Conservation (phyloP, 2,797 vertebrate genomes). For the Amazona ochrocephala region DNA sequence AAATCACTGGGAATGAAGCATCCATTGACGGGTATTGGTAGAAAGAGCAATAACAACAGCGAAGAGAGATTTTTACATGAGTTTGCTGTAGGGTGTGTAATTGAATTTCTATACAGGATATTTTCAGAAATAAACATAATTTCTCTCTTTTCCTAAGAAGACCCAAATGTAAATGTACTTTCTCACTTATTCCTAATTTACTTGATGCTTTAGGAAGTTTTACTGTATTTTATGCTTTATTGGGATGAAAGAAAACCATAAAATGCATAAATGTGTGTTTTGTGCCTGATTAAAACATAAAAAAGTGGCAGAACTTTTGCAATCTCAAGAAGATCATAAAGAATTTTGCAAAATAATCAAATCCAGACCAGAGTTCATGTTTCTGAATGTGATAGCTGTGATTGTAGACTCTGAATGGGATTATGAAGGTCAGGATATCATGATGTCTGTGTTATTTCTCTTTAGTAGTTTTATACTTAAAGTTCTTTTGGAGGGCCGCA, state of each 20-base stretch:
- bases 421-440: background rate
- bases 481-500: background rate
- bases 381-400: background rate
- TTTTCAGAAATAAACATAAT: background rate
- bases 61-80: background rate
- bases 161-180: background rate
- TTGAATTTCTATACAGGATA: background rate
- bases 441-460: background rate
- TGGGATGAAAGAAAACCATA: background rate
- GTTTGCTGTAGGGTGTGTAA: background rate
- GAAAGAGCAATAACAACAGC: background rate
- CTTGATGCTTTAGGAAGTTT: background rate
- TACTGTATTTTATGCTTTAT: background rate
- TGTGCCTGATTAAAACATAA: background rate
- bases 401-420: background rate
- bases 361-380: background rate
- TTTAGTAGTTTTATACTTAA: background rate
- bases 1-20: background rate
- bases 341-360: background rate
- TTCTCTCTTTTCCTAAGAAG: background rate
- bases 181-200: background rate
- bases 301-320: background rate
- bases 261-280: background rate
- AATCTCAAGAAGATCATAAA: background rate
- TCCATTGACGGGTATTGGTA: background rate